Percentiles rank a stretch among this genome's conserved stretches.
Conservation (phyloP, 64 coral and sea anemone genomes). For the Catalaphyllia jardinei region DNA sequence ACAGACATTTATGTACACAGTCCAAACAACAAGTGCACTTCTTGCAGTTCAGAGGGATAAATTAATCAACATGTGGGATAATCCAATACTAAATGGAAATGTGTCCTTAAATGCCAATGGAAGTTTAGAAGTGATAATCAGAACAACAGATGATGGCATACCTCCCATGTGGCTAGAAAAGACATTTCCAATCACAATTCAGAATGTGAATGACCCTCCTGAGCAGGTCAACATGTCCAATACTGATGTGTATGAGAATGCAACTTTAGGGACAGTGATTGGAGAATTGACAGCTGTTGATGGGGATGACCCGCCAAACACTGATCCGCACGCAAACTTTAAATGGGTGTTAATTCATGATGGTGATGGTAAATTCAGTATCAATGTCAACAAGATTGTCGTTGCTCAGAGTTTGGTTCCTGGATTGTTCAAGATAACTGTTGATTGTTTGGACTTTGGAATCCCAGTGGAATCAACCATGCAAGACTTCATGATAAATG, state of each 20-base stretch:
- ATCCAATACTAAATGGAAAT: constrained; percentile 78
- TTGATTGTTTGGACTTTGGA: constrained; percentile 72
- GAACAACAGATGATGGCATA: constrained; percentile 61
- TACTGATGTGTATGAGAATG: constrained; percentile 57
- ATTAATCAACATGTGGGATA: constrained; percentile 67
- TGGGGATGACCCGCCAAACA: constrained; percentile 69
- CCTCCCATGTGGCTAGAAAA: constrained; percentile 83
- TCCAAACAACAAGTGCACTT: constrained; percentile 32
- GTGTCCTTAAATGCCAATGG: constrained; percentile 48
- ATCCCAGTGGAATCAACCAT: constrained; percentile 35
- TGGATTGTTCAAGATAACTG: constrained; percentile 60
- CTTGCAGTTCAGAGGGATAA: constrained; percentile 51
- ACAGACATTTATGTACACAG: constrained; percentile 79
- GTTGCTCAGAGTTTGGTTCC: constrained; percentile 59
- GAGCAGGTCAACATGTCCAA: constrained; percentile 54
- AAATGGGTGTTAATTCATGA: constrained; percentile 52
- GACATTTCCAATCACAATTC: constrained; percentile 37
- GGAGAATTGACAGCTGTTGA: constrained; percentile 73
- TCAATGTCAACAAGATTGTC: constrained; percentile 47
- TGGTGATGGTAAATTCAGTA: constrained; percentile 45
- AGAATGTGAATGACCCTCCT: constrained; percentile 85
- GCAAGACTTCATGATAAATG: constrained; percentile 61
- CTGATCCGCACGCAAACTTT: constrained; percentile 53
- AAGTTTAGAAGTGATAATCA: constrained; percentile 51
- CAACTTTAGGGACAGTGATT: constrained; percentile 51